These are phyloP conservation scores for Anastatus disparis DNA, from an alignment of 1,140 invertebrate genomes.

Conservation along the genomic window DNA sequence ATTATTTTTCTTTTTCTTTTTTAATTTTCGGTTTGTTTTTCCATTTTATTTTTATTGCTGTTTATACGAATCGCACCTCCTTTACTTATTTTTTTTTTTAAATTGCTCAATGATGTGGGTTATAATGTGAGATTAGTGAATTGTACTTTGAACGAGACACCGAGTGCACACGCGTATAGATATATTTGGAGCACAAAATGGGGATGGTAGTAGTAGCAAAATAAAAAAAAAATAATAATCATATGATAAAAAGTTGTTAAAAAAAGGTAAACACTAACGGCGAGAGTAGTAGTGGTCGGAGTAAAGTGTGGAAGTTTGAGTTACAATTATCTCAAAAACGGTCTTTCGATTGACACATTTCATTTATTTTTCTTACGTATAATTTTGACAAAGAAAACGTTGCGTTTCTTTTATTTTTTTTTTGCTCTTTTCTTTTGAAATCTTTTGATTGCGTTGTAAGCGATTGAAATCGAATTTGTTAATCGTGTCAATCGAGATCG, in stretches of 20 bases:
- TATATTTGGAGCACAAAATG: conserved; percentile 2
- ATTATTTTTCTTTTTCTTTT: too few relatives aligned
- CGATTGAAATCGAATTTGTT: conserved; percentile 2
- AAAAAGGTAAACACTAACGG: conserved; percentile 22
- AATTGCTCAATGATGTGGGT: neutral
- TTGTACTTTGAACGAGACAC: conserved; percentile 51
- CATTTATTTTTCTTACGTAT: too few relatives aligned
- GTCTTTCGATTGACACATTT: conserved; percentile 45
- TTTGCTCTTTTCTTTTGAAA: too few relatives aligned
- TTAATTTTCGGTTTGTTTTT: neutral
- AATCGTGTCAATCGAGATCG: conserved; percentile 25
- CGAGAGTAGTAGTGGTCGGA: conserved; percentile 55
- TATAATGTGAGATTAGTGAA: neutral
- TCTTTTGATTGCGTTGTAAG: conserved; percentile 33
- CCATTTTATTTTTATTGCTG: neutral
- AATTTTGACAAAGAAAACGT: too few relatives aligned
- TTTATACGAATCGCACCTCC: conserved; percentile 14
- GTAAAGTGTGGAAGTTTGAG: conserved; percentile 65
- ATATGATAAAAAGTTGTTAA: conserved; percentile 21
- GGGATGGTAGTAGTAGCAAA: neutral
- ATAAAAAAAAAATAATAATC: too few relatives aligned
- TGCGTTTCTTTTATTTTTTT: too few relatives aligned
- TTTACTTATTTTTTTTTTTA: too few relatives aligned
- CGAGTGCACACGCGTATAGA: conserved; percentile 56
- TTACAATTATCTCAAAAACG: conserved; percentile 37